A percentile compares a stretch with the other conserved stretches of the same genome.
phyloP scores from a whole-genome alignment of 2,113 vertebrate genomes.

The Scytalopus superciliaris region DNA sequence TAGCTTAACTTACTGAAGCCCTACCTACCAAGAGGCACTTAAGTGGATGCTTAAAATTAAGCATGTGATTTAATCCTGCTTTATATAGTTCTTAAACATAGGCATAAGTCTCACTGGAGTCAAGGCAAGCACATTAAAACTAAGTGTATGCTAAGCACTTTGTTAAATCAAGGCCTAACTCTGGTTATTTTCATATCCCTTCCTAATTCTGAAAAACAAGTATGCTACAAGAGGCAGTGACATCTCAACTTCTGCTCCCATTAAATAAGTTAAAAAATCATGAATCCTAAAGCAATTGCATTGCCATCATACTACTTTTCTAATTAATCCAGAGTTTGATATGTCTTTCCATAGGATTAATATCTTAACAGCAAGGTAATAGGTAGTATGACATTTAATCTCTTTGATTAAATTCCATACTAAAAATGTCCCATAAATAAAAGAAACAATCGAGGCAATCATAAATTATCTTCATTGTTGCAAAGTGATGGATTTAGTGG shows the following conservation, averaged over 20 bases:
- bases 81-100: not conserved
- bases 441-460: slow-evolving; percentile 60
- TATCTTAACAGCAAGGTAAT: slow-evolving; percentile 62
- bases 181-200: not conserved
- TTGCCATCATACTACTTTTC: not conserved
- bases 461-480: slow-evolving; percentile 69
- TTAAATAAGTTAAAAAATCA: slow-evolving; percentile 42
- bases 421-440: slow-evolving; percentile 69
- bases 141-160: not conserved
- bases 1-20: not conserved
- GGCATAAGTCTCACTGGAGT: slow-evolving; percentile 27
- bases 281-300: slow-evolving; percentile 40
- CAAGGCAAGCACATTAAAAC: not conserved
- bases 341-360: slow-evolving; percentile 63
- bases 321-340: slow-evolving; percentile 40
- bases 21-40: not conserved
- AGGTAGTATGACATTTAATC: slow-evolving; percentile 64
- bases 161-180: slow-evolving; percentile 6
- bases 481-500: slow-evolving; percentile 60
- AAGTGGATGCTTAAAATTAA: slow-evolving; percentile 43
- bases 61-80: slow-evolving; percentile 23
- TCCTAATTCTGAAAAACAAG: slow-evolving; percentile 2
- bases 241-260: not conserved
- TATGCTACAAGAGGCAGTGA: not conserved
- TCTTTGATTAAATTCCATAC: slow-evolving; percentile 73